These are phyloP conservation scores for Apodemia hepburni DNA, from an alignment of 2,888 invertebrate genomes.

Conservation along the genomic window DNA sequence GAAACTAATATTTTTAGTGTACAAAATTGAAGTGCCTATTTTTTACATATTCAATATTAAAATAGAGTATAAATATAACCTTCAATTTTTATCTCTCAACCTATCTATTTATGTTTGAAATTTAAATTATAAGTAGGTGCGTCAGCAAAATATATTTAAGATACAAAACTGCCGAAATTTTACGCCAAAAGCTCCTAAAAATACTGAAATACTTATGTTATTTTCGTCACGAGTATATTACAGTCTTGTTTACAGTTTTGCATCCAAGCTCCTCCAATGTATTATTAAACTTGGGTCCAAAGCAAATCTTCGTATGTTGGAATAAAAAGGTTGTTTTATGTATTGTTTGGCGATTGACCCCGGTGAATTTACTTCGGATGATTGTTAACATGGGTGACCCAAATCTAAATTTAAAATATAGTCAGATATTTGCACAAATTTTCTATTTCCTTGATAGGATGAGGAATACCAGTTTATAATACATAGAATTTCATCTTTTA, in stretches of 20 bases:
- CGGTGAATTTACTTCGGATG: conserved; percentile 8
- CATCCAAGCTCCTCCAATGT: conserved; percentile 14
- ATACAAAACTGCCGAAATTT: neutral
- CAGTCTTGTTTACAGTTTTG: conserved; percentile 7
- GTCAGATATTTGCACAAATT: neutral
- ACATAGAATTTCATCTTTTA: too few relatives aligned
- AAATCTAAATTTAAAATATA: conserved; percentile 1
- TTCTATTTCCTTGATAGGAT: neutral
- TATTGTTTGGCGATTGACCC: conserved; percentile 6
- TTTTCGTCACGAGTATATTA: conserved; percentile 9
- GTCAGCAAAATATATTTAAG: neutral
- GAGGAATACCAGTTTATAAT: neutral
- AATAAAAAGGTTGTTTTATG: conserved; percentile 14
- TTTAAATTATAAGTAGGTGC: too few relatives aligned
- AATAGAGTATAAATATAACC: too few relatives aligned
- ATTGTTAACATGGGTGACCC: conserved; percentile 9
- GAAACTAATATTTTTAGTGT: too few relatives aligned
- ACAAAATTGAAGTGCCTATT: too few relatives aligned
- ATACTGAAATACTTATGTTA: neutral
- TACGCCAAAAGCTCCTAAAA: neutral
- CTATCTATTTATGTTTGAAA: too few relatives aligned
- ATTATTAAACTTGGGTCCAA: conserved; percentile 17
- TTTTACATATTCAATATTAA: too few relatives aligned
- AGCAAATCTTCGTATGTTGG: conserved; percentile 14
- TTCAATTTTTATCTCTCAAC: too few relatives aligned